These are phyloP conservation scores for Prionailurus viverrinus DNA, from an alignment of 2,113 vertebrate species.

Conservation along the genomic window DNA sequence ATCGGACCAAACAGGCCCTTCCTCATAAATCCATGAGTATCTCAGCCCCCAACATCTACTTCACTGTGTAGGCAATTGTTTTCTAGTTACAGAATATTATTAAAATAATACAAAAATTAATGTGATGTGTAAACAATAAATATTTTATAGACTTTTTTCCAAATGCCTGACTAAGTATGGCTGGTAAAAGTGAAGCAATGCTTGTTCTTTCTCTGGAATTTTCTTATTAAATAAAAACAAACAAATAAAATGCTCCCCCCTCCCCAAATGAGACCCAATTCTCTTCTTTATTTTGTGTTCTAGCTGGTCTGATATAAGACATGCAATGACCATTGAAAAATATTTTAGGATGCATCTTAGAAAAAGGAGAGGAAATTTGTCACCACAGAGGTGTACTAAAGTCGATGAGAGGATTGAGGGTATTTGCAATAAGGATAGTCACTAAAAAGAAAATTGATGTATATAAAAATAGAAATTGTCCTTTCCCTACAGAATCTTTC, in stretches of 20 bases:
- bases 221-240: background rate
- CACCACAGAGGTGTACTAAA: background rate
- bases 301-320: background rate
- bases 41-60: background rate
- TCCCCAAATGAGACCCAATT: background rate
- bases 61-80: background rate
- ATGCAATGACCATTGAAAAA: background rate
- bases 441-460: background rate
- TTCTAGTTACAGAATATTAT: background rate
- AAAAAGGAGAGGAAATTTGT: background rate
- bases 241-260: background rate
- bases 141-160: background rate
- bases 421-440: background rate
- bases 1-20: background rate
- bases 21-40: background rate
- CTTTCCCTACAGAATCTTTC: slow-evolving; percentile 3
- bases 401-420: background rate
- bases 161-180: background rate
- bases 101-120: background rate
- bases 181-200: background rate
- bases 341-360: background rate
- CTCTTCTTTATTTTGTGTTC: background rate
- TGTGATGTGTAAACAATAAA: background rate
- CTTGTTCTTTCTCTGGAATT: background rate
- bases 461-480: background rate